phyloP scores from a whole-genome alignment of 2,113 vertebrate species.

The Perccottus glenii region DNA sequence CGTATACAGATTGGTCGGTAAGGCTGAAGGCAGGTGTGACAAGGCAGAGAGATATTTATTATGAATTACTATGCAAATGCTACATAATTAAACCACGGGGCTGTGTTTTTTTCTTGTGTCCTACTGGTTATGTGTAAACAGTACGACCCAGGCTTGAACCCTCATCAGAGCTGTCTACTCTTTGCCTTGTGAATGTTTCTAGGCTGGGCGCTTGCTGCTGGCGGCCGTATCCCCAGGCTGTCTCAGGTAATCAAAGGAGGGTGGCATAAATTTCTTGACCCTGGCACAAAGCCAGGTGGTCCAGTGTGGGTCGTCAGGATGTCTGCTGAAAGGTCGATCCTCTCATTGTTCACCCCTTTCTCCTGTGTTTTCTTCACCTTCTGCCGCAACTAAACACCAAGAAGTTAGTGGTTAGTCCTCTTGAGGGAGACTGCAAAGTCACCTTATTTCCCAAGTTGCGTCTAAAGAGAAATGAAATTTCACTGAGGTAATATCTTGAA shows the following conservation, averaged over 20 bases:
- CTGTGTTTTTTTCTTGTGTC: constrained; percentile 56
- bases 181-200: constrained; percentile 35
- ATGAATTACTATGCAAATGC: constrained; percentile 66
- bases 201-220: constrained; percentile 42
- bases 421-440: constrained; percentile 62
- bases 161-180: constrained; percentile 62
- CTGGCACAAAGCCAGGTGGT: constrained; percentile 76
- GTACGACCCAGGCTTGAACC: constrained; percentile 55
- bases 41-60: constrained; percentile 42
- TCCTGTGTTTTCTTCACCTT: constrained; percentile 59
- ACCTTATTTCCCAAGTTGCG: constrained; percentile 44
- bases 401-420: constrained; percentile 28
- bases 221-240: constrained; percentile 51
- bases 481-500: constrained; percentile 53
- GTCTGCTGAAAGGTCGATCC: constrained; percentile 63
- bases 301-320: constrained; percentile 63
- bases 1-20: constrained; percentile 8
- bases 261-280: constrained; percentile 76
- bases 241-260: constrained; percentile 65
- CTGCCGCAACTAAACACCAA: constrained; percentile 46
- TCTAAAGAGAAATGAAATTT: constrained; percentile 46
- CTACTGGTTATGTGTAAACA: constrained; percentile 50
- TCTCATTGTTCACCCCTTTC: constrained; percentile 26
- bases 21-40: constrained; percentile 35
- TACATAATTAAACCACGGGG: constrained; percentile 51